These are phyloP conservation scores for Eumaeus atala DNA, from an alignment of 1,140 invertebrate genomes.

Conservation along the genomic window DNA sequence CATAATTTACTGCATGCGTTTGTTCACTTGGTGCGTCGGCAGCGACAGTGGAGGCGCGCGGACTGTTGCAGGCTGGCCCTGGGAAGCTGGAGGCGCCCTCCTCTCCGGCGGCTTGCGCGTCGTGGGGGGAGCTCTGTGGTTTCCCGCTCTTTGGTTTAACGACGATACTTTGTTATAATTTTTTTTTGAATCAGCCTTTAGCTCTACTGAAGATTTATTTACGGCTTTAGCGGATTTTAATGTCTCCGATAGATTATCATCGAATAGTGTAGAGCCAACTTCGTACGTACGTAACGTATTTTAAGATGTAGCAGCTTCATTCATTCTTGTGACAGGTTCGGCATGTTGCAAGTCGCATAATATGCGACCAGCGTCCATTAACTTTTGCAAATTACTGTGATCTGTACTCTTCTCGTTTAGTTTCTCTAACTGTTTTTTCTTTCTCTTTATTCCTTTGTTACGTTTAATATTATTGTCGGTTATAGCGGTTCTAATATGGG, in stretches of 20 bases:
- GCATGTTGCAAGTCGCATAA: slow-evolving; percentile 18
- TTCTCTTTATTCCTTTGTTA: slow-evolving; percentile 8
- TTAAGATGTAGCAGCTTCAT: too few species aligned
- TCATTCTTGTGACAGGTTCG: slow-evolving; percentile 21
- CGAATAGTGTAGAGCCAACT: too few species aligned
- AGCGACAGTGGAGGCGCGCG: background rate
- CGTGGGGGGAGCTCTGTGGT: background rate
- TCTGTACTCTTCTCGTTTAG: slow-evolving; percentile 4
- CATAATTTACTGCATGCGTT: slow-evolving; percentile 19
- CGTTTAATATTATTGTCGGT: slow-evolving; percentile 6
- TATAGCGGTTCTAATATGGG: slow-evolving; percentile 15
- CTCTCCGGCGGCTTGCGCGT: background rate
- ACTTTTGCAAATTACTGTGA: background rate
- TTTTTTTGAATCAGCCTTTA: background rate
- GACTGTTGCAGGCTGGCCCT: background rate
- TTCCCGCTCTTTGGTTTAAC: too few species aligned
- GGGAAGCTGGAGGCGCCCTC: background rate
- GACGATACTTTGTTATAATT: background rate
- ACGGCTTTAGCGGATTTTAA: slow-evolving; percentile 8
- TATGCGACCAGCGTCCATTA: slow-evolving; percentile 14
- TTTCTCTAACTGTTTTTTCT: slow-evolving; percentile 11
- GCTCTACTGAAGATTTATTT: background rate
- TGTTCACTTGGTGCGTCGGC: background rate
- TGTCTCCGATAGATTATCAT: slow-evolving; percentile 10
- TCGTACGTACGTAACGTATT: too few species aligned